Evolutionary conservation across 2,797 vertebrate species (phyloP), one percentile per base, ranked within the genome.

Genomic region (Pipistrellus kuhlii): DNA sequence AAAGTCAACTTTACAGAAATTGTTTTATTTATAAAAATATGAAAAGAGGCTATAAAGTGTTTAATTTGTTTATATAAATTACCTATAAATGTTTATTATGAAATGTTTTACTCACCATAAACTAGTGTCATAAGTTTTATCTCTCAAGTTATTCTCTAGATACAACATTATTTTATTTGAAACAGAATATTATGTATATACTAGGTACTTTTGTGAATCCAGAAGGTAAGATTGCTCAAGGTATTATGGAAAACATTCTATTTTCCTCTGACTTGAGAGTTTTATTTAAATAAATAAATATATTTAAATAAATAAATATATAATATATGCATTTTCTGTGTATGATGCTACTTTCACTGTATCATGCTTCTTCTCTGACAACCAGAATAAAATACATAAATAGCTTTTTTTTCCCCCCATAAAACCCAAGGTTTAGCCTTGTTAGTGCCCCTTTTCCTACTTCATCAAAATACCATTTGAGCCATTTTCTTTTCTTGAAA

Each of bases 1-100:
- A 84, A 88, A 94, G 64, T 38, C 30, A 82, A 48, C 8, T 71
- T 94, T 83, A 80, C 0, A 90, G 53, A 82, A 93, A 75, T 11
- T 27, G 15, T 46, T 78, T 68, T 80, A 57, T 23, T 83, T 41
- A 68, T 53, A 81, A 72, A 94, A 85, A 62, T 66, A 86, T 48
- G 5, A 6, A 82, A 84, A 73, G 3, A 72, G 32, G 6, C 30
- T 88, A 30, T 38, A 48, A 78, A 30, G 21, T 78, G 15, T 8
- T 91, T 71, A 27, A 38, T 66, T 66, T 59, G 5, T 13, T 82
- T 80, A 10, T 85, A 18, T 25, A 48, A 91, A 76, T 21, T 0
- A 64, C n/a, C 6, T 75, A 12, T 4, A 66, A 12, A 75, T 66
- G 41, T 68, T 81, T 53, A 55, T 17, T 72, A 51, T 73, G 10